phyloP scores from a whole-genome alignment of 1,140 invertebrate genomes.

The Lepidurus couesii region DNA sequence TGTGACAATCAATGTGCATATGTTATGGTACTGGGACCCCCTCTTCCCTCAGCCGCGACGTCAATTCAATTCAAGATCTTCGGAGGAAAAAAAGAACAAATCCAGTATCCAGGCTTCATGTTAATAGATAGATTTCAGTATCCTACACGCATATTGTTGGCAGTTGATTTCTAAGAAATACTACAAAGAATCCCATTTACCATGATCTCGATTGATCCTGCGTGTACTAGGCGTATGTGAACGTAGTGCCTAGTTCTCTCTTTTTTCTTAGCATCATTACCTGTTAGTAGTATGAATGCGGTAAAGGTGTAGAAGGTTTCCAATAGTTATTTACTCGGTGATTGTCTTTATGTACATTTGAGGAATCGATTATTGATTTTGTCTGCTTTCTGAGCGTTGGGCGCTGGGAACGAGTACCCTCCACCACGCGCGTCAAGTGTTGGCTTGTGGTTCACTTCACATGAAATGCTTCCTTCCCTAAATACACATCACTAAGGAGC shows the following conservation, averaged over 20 bases:
- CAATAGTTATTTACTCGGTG: neutral
- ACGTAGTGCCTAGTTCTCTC: neutral
- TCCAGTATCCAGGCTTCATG: too few relatives aligned
- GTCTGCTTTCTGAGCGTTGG: neutral
- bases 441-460: conserved; percentile 18
- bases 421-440: neutral
- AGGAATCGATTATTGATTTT: conserved; percentile 2
- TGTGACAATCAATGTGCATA: conserved; percentile 14
- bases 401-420: neutral
- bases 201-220: too few relatives aligned
- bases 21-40: neutral
- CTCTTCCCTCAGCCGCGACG: neutral
- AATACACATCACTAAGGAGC: conserved; percentile 13
- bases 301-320: neutral
- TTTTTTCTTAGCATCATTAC: too few relatives aligned
- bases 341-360: conserved; percentile 16
- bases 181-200: too few relatives aligned
- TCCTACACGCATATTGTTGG: too few relatives aligned
- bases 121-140: too few relatives aligned
- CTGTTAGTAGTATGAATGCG: neutral
- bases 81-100: too few relatives aligned
- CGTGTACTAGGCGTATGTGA: neutral
- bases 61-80: neutral
- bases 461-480: conserved; percentile 14
- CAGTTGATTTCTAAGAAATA: too few relatives aligned